Evolutionary conservation across 2,113 vertebrate species (phyloP), one percentile per base, ranked within the genome.

Genomic region (Melanerpes formicivorus): DNA sequence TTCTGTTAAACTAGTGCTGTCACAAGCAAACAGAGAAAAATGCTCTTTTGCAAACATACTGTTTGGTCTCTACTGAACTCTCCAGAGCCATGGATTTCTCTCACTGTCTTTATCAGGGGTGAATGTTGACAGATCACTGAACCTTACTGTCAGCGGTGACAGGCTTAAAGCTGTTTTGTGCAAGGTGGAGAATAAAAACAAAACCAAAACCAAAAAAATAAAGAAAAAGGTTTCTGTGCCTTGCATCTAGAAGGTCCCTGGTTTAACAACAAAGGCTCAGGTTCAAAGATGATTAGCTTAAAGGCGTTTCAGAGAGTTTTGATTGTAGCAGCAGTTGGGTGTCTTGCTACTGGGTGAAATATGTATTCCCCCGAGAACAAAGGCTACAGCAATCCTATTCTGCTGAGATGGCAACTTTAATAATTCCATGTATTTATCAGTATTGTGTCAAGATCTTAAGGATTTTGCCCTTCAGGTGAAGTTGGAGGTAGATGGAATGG

Each of bases 111-210:
- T 98, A 99, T 99, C 98, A 96, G 97, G 95, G 98, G 97, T 98
- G 97, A 98, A 98, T 97, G 98, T 97, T 99, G 99, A 99, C 98
- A 98, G 98, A 98, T 98, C 98, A 98, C 95, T 98, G 98, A 98
- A 98, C 98, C 98, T 98, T 98, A 97, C 97, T 98, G 97, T 97
- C 95, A 95, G 97, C 95, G 69, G 97, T 98, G 98, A 98, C 98
- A 98, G 97, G 97, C 98, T 98, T 97, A 98, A 97, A 96, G 98
- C 97, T 97, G 96, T 98, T 98, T 96, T 97, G 96, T 97, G 95
- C 97, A 98, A 98, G 97, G 96, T 97, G 95, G 93, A 95, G 87
- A 88, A 96, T 95, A 96, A 94, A 93, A 73, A 91, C 18, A 90
- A 55, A 27, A 55, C 26, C 26, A 26, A 12, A 26, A 8, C 54